phyloP scores from a whole-genome alignment of 2,888 invertebrate genomes.

The Drepana falcataria region DNA sequence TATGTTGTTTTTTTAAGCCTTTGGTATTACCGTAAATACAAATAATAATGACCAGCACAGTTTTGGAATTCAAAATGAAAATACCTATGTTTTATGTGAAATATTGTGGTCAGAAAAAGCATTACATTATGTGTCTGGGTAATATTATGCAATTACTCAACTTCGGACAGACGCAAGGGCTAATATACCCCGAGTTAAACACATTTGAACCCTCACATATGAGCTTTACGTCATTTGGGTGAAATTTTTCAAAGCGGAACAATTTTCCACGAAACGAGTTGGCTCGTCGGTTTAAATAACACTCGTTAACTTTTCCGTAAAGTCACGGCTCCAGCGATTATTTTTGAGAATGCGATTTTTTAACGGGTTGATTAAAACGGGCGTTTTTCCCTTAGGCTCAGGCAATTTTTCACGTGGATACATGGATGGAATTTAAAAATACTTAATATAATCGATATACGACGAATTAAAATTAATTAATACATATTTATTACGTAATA shows the following conservation, averaged over 20 bases:
- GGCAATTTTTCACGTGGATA: slow-evolving; percentile 48
- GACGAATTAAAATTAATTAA: too few species aligned
- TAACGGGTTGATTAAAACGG: slow-evolving; percentile 62
- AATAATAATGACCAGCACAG: too few species aligned
- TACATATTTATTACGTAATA: too few species aligned
- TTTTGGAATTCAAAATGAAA: too few species aligned
- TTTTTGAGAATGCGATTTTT: slow-evolving; percentile 62
- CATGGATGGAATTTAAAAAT: slow-evolving; percentile 31
- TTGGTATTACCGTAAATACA: too few species aligned
- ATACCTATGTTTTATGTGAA: neutral
- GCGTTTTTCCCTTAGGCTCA: slow-evolving; percentile 34
- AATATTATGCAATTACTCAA: slow-evolving; percentile 43
- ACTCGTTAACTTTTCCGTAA: slow-evolving; percentile 70
- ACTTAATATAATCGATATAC: slow-evolving; percentile 23
- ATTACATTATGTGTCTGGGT: slow-evolving; percentile 8
- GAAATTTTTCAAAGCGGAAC: slow-evolving; percentile 65
- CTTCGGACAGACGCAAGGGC: slow-evolving; percentile 36
- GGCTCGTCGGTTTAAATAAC: slow-evolving; percentile 58
- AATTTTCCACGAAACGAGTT: slow-evolving; percentile 53
- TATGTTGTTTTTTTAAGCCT: too few species aligned
- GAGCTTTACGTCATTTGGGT: slow-evolving; percentile 69
- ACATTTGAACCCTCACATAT: slow-evolving; percentile 40
- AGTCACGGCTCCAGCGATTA: slow-evolving; percentile 57
- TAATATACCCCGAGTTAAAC: slow-evolving; percentile 47
- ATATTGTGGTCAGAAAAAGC: neutral